Conservation (phyloP, 2,888 invertebrate species). For the Cynaeus angustus region DNA sequence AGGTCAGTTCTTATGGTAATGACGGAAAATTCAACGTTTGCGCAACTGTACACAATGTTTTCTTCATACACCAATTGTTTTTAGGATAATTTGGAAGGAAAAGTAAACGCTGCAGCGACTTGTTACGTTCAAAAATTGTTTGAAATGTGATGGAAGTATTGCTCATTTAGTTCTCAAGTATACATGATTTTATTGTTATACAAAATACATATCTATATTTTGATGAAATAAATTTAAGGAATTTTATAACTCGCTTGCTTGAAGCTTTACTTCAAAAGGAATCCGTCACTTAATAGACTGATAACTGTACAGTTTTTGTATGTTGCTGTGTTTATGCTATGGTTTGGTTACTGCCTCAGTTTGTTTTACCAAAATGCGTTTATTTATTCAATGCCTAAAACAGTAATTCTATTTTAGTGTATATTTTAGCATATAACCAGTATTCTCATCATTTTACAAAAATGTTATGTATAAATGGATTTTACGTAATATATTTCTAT, state of each 20-base stretch:
- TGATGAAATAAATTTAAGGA: conserved; percentile 41
- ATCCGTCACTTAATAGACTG: conserved; percentile 54
- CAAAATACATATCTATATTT: conserved; percentile 52
- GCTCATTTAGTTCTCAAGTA: conserved; percentile 48
- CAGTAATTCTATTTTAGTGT: conserved; percentile 48
- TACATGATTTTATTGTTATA: conserved; percentile 47
- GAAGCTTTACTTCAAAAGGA: conserved; percentile 46
- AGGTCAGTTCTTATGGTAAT: conserved; percentile 16
- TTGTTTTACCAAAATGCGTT: conserved; percentile 37
- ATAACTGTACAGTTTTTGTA: conserved; percentile 50
- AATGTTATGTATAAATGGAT: conserved; percentile 42
- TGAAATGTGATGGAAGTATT: conserved; percentile 51
- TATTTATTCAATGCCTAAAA: conserved; percentile 47
- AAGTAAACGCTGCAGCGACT: conserved; percentile 18
- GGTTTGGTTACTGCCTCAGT: conserved; percentile 42
- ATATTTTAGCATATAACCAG: conserved; percentile 45
- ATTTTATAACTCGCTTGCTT: conserved; percentile 48
- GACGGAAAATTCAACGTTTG: conserved; percentile 12
- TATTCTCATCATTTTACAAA: conserved; percentile 46
- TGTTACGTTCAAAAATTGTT: conserved; percentile 40
- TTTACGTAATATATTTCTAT: conserved; percentile 52
- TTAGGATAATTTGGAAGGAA: conserved; percentile 23
- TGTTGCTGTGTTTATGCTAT: conserved; percentile 25
- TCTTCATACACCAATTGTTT: conserved; percentile 43
- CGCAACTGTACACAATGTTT: conserved; percentile 31